phyloP scores from a whole-genome alignment of 2,888 invertebrate species.

The Cylindroiulus punctatus region DNA sequence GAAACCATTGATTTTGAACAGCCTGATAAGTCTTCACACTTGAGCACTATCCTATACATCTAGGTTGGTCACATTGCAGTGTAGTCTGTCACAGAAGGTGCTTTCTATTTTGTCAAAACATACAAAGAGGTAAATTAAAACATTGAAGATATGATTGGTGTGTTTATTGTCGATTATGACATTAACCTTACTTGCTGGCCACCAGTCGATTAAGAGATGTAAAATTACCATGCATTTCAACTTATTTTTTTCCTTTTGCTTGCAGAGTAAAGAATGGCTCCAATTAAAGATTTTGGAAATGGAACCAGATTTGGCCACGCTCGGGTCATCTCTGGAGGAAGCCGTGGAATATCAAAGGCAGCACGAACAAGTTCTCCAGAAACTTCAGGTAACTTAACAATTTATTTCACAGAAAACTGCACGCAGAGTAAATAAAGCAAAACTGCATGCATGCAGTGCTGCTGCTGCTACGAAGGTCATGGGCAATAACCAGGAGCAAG shows the following conservation, averaged over 20 bases:
- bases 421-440: not conserved
- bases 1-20: too few species aligned
- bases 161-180: too few species aligned
- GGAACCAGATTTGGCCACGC: conserved; percentile 81
- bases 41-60: too few species aligned
- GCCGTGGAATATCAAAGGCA: conserved; percentile 79
- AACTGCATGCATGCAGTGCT: not conserved
- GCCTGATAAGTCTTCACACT: too few species aligned
- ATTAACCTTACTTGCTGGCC: not conserved
- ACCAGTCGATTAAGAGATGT: not conserved
- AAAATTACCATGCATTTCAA: not conserved
- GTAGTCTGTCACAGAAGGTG: too few species aligned
- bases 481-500: too few species aligned
- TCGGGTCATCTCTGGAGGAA: conserved; percentile 80
- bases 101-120: not conserved
- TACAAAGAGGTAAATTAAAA: not conserved
- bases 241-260: conserved; percentile 61
- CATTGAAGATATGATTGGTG: not conserved
- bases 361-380: conserved; percentile 83
- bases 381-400: conserved; percentile 75
- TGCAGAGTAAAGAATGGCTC: conserved; percentile 83
- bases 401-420: not conserved
- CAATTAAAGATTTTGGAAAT: conserved; percentile 86
- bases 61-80: too few species aligned
- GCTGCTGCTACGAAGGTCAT: too few species aligned